Evolutionary conservation across 1,140 invertebrate species (phyloP).

Genomic region (Eumeta japonica): DNA sequence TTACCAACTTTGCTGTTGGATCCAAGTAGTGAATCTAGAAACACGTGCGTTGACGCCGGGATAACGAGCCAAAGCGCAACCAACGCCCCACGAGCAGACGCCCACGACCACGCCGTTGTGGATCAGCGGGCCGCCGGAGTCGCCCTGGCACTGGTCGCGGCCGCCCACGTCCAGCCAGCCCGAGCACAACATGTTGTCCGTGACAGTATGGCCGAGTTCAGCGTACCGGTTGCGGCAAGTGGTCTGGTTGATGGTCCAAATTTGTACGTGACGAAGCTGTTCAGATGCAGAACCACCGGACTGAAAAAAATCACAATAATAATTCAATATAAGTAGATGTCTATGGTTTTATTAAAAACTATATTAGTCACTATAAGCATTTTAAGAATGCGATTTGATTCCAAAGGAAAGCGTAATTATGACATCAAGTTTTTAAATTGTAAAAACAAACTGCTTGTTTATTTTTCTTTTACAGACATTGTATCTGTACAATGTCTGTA

Average conservation of each 20-base stretch:
- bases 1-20: too few species aligned
- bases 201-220: background rate
- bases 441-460: too few species aligned
- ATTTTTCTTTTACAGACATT: too few species aligned
- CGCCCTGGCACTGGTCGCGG: slow-evolving; percentile 10
- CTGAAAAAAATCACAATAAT: too few species aligned
- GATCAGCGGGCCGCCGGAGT: slow-evolving; percentile 13
- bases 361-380: too few species aligned
- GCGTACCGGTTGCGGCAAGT: slow-evolving; percentile 11
- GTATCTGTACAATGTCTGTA: too few species aligned
- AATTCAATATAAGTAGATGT: too few species aligned
- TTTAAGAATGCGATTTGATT: too few species aligned
- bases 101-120: slow-evolving; percentile 30
- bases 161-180: slow-evolving; percentile 10
- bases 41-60: slow-evolving; percentile 55
- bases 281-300: too few species aligned
- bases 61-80: slow-evolving; percentile 46
- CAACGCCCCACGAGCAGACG: slow-evolving; percentile 55
- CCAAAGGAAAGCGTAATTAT: too few species aligned
- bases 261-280: slow-evolving; percentile 11
- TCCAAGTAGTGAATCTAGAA: slow-evolving; percentile 14
- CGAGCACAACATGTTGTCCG: slow-evolving; percentile 17
- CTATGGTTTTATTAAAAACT: too few species aligned
- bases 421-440: too few species aligned
- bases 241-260: slow-evolving; percentile 13